Percentiles rank a stretch among this genome's conserved stretches.
phyloP scores from a whole-genome alignment of 1,140 invertebrate species.

The Lerema accius region DNA sequence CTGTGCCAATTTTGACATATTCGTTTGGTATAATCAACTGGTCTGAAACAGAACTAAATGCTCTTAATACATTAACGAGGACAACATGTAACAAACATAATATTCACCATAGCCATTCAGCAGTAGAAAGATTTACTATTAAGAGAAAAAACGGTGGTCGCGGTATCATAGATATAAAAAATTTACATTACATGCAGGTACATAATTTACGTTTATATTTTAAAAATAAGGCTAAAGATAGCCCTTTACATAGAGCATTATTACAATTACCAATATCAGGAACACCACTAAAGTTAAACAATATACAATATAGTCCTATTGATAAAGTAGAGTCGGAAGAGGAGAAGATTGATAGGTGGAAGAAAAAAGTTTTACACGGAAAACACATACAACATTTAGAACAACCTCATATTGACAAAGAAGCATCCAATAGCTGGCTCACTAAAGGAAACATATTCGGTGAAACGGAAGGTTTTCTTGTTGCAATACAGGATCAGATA shows the following conservation, averaged over 20 bases:
- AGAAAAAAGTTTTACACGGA: constrained; percentile 24
- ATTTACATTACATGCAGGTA: constrained; percentile 1
- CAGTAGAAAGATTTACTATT: constrained; percentile 9
- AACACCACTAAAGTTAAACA: constrained; percentile 4
- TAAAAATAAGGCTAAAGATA: not conserved
- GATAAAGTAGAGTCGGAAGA: constrained; percentile 3
- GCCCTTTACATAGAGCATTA: not conserved
- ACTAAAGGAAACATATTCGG: constrained; percentile 36
- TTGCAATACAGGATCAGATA: constrained; percentile 48
- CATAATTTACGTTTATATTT: constrained; percentile 7
- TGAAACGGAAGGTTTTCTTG: constrained; percentile 49
- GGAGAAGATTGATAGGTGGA: constrained; percentile 21
- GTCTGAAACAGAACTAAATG: constrained; percentile 5
- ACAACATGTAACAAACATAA: constrained; percentile 3
- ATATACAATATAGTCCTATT: not conserved
- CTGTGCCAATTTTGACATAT: constrained; percentile 4
- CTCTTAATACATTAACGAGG: constrained; percentile 9
- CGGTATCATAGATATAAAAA: constrained; percentile 12
- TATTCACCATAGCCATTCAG: constrained; percentile 14
- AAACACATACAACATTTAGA: constrained; percentile 11
- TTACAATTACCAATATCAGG: not conserved
- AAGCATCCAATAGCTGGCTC: constrained; percentile 38
- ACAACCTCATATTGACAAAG: constrained; percentile 29
- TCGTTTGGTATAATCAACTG: constrained; percentile 1
- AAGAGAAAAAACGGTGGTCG: constrained; percentile 7